Conservation (phyloP, 2,888 invertebrate species). For the Malacosoma neustria region DNA sequence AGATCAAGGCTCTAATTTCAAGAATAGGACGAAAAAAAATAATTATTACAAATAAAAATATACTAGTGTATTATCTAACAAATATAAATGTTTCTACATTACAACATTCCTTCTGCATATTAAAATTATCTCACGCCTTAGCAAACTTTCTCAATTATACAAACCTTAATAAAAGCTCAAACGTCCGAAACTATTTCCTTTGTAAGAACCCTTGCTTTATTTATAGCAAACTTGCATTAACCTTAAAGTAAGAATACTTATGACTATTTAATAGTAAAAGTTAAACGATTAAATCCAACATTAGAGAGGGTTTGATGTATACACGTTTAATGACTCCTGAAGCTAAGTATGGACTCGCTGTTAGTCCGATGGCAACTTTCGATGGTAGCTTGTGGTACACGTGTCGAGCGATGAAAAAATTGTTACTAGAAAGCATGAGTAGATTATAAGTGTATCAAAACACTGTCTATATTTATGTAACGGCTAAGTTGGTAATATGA, state of each 20-base stretch:
- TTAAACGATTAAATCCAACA: slow-evolving; percentile 25
- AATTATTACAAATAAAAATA: too few relatives aligned
- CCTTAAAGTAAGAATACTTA: neutral
- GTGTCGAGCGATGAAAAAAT: neutral
- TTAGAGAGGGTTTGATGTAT: slow-evolving; percentile 22
- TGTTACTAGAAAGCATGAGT: slow-evolving; percentile 2
- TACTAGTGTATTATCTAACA: too few relatives aligned
- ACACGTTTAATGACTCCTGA: slow-evolving; percentile 30
- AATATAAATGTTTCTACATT: too few relatives aligned
- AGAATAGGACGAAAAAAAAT: too few relatives aligned
- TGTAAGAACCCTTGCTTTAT: neutral
- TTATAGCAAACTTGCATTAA: neutral
- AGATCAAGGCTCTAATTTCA: too few relatives aligned
- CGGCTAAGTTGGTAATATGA: too few relatives aligned
- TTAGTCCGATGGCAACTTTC: slow-evolving; percentile 20
- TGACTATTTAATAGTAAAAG: slow-evolving; percentile 15
- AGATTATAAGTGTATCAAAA: too few relatives aligned
- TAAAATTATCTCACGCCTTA: too few relatives aligned
- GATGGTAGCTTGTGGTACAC: slow-evolving; percentile 8
- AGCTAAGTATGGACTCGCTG: slow-evolving; percentile 24
- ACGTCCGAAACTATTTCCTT: neutral
- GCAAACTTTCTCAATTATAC: too few relatives aligned
- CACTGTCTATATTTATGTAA: too few relatives aligned
- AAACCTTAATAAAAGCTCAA: neutral
- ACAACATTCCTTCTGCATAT: too few relatives aligned